Evolutionary conservation across 2,113 vertebrate species (phyloP), one percentile per base, ranked within the genome.

Genomic region (Corydoras sp.): DNA sequence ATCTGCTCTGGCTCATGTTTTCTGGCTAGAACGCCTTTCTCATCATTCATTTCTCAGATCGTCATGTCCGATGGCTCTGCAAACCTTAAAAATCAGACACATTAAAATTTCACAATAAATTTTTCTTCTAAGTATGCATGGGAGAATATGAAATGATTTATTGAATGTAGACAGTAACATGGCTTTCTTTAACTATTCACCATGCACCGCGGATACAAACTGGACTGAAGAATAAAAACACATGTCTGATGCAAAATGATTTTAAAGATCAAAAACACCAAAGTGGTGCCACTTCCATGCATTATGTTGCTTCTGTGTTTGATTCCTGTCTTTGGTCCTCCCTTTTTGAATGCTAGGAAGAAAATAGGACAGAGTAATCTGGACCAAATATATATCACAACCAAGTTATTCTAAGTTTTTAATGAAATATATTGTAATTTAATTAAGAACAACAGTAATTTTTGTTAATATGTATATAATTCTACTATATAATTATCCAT

Each of bases 1-100:
- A 90, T 90, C 87, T 91, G 89, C 84, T 85, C 69, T 77, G 65
- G 79, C 78, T 90, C 84, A 82, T 77, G 67, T 72, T 81, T 78
- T 87, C 83, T 75, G 72, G 82, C 78, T 62, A 62, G 53, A 77
- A 76, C 76, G 79, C 76, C 76, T 73, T 49, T 60, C 69, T 79
- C 76, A 85, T 87, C 81, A 86, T 30, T 88, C 84, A 84, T 81
- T 62, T 69, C 77, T 72, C 71, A 66, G 69, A 62, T 62, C 64
- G 62, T 29, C 50, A 68, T 55, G 32, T 63, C 71, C 48, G 74
- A 78, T 32, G 32, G 69, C 30, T 53, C 18, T 64, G 68, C 72
- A 76, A 77, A 66, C 51, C 71, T 58, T 48, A 79, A 75, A 76
- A 63, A 81, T 80, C 78, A 81, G 80, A 76, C 67, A 72, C 79